Conservation (phyloP, 2,113 vertebrate genomes). For the Cochlearius cochlearius region DNA sequence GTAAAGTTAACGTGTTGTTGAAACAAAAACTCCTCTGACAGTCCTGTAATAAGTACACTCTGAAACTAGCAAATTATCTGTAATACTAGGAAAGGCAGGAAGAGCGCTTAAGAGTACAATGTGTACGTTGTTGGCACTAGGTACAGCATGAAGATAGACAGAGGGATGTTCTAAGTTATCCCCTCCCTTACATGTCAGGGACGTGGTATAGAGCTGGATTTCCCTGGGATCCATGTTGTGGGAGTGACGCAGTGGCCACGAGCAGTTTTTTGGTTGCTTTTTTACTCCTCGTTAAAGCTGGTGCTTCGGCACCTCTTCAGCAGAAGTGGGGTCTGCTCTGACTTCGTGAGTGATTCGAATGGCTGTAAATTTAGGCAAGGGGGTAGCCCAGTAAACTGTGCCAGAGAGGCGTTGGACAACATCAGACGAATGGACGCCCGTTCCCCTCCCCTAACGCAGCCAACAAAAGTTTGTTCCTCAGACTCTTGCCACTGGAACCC, state of each 20-base stretch:
- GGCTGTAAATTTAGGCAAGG: background rate
- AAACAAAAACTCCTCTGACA: slow-evolving; percentile 89
- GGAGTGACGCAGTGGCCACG: background rate
- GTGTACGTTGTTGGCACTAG: slow-evolving; percentile 66
- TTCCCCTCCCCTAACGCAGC: background rate
- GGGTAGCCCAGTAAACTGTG: background rate
- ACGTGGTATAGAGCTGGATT: background rate
- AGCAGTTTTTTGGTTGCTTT: background rate
- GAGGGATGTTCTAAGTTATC: slow-evolving; percentile 38
- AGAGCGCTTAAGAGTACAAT: slow-evolving; percentile 73
- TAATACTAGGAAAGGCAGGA: slow-evolving; percentile 80
- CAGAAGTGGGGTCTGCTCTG: slow-evolving; percentile 35
- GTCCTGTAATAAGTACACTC: slow-evolving; percentile 86
- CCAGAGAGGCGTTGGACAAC: background rate
- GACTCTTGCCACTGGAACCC: background rate
- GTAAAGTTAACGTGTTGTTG: slow-evolving; percentile 88
- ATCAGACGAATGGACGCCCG: background rate
- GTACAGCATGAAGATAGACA: slow-evolving; percentile 52
- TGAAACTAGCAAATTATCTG: slow-evolving; percentile 86
- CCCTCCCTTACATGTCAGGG: slow-evolving; percentile 18
- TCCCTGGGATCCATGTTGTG: background rate
- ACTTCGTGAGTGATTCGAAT: background rate
- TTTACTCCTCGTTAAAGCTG: background rate
- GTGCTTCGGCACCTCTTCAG: slow-evolving; percentile 20
- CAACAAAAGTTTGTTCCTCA: background rate